Evolutionary conservation across 2,113 vertebrate species (phyloP).

Genomic region (Gallinago jamesoni): DNA sequence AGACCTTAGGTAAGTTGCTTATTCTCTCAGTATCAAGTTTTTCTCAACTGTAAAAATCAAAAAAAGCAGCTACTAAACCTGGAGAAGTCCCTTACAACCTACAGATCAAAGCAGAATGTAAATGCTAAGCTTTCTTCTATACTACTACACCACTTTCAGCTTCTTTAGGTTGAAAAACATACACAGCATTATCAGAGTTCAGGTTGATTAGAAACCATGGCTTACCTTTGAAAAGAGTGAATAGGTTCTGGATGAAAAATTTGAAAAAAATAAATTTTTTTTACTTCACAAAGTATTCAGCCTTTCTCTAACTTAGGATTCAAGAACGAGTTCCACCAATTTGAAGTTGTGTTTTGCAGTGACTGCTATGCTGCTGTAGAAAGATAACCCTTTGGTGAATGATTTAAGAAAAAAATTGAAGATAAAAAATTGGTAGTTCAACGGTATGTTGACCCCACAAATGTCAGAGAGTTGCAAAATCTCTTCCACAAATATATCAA

Average conservation of each 20-base stretch:
- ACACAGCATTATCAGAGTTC: not conserved
- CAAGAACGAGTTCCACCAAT: not conserved
- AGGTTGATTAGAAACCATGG: not conserved
- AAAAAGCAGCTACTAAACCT: not conserved
- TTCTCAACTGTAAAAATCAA: not conserved
- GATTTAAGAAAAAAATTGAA: not conserved
- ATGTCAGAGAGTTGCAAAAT: not conserved
- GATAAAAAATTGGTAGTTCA: not conserved
- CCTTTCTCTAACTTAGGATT: not conserved
- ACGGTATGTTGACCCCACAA: not conserved
- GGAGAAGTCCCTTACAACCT: not conserved
- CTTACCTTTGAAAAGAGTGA: not conserved
- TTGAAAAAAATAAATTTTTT: not conserved
- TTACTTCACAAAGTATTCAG: not conserved
- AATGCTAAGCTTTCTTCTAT: not conserved
- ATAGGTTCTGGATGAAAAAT: not conserved
- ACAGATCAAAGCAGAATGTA: not conserved
- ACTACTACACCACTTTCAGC: not conserved
- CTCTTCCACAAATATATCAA: not conserved
- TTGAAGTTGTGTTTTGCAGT: not conserved
- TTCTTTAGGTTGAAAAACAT: not conserved
- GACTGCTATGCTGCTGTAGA: not conserved
- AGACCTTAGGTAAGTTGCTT: not conserved
- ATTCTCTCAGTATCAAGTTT: not conserved
- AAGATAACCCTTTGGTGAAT: not conserved